Conservation (phyloP, 2,888 invertebrate genomes). For the Chironomus tentans region DNA sequence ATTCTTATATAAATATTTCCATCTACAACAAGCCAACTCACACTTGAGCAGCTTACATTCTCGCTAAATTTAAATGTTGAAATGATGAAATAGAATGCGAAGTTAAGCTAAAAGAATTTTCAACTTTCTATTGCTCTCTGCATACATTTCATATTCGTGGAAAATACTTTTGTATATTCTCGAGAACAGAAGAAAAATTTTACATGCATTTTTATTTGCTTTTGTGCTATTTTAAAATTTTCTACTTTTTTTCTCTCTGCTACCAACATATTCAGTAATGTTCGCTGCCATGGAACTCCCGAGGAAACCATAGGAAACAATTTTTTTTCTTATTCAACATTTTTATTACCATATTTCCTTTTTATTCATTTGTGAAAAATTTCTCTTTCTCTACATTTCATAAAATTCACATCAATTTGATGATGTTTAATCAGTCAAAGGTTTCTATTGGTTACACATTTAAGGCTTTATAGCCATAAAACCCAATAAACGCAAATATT, state of each 20-base stretch:
- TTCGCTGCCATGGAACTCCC: neutral
- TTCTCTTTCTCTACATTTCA: neutral
- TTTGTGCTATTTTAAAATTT: neutral
- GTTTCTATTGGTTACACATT: neutral
- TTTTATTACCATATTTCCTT: neutral
- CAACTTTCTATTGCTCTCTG: too few relatives aligned
- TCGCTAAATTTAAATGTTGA: too few relatives aligned
- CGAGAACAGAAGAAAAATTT: too few relatives aligned
- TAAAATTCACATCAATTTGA: neutral
- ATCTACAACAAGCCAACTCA: too few relatives aligned
- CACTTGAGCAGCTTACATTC: too few relatives aligned
- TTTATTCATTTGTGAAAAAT: neutral
- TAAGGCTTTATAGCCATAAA: neutral
- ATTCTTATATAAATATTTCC: too few relatives aligned
- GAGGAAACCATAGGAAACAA: neutral
- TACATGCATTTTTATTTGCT: neutral
- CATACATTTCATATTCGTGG: too few relatives aligned
- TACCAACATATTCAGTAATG: neutral
- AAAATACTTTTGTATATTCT: too few relatives aligned
- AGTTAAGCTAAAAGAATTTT: too few relatives aligned
- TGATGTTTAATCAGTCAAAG: conserved; percentile 8
- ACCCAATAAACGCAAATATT: neutral
- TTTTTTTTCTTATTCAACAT: neutral
- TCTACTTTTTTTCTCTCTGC: too few relatives aligned
- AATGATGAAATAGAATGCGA: too few relatives aligned